These are phyloP conservation scores for Ceratosolen solmsi DNA, from an alignment of 1,140 invertebrate genomes.

Conservation along the genomic window DNA sequence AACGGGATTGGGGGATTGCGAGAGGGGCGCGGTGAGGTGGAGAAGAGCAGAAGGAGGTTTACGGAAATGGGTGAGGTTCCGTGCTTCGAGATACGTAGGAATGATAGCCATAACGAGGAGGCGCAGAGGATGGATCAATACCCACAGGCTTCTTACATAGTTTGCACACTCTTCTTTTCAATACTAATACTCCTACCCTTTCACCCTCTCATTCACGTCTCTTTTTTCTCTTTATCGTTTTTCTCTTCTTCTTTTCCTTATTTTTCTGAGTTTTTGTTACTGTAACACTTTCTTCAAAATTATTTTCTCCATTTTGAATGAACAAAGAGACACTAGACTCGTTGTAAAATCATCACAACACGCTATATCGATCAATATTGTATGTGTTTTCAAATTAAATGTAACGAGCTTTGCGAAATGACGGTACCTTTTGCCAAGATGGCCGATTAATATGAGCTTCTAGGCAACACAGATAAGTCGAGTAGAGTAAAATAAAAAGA, in stretches of 20 bases:
- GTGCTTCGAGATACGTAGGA: constrained; percentile 68
- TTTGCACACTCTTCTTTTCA: constrained; percentile 61
- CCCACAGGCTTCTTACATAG: constrained; percentile 67
- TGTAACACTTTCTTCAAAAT: neutral
- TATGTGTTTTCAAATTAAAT: neutral
- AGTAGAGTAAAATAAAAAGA: neutral
- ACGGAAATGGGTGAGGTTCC: constrained; percentile 58
- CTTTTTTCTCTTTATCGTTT: neutral
- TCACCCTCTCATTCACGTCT: neutral
- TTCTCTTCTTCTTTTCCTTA: neutral
- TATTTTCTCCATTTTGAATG: neutral
- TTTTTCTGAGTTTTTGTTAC: neutral
- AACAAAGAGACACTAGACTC: neutral
- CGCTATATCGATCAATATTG: neutral
- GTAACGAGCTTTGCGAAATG: neutral
- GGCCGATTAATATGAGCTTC: neutral
- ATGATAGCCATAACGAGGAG: constrained; percentile 67
- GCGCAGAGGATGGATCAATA: constrained; percentile 70
- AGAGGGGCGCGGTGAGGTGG: no score
- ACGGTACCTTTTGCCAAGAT: neutral
- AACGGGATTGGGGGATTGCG: no score
- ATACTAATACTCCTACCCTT: constrained; percentile 14
- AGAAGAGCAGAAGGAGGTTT: no score
- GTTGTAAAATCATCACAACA: neutral
- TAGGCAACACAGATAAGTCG: neutral